Evolutionary conservation across 2,888 invertebrate genomes (phyloP).

Genomic region (Limnephilus auricula): DNA sequence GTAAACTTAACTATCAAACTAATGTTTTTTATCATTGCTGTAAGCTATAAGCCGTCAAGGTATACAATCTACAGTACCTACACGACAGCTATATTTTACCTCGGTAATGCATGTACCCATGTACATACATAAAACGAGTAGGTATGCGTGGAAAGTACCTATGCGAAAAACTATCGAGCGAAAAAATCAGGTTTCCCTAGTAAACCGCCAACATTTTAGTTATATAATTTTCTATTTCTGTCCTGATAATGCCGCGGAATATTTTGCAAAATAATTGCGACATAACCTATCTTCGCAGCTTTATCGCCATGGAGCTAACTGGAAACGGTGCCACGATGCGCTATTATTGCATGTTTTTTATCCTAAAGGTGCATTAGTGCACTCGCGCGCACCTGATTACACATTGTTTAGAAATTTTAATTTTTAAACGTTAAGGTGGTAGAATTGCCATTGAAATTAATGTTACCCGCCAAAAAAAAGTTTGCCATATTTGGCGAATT

Average conservation of each 20-base stretch:
- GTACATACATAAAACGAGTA: background rate
- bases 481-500: background rate
- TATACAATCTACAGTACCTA: background rate
- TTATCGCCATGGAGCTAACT: background rate
- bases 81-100: background rate
- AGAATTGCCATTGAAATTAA: slow-evolving; percentile 2
- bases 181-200: background rate
- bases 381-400: background rate
- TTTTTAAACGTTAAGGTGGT: slow-evolving; percentile 4
- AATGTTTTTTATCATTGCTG: background rate
- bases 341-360: slow-evolving; percentile 26
- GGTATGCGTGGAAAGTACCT: background rate
- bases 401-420: slow-evolving; percentile 20
- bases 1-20: background rate
- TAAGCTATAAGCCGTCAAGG: background rate
- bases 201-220: background rate
- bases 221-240: background rate
- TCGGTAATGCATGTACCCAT: background rate
- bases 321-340: background rate
- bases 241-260: background rate
- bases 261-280: background rate
- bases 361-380: slow-evolving; percentile 32
- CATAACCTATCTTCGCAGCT: slow-evolving; percentile 15
- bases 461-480: slow-evolving; percentile 26
- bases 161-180: background rate